Evolutionary conservation across 2,797 vertebrate species (phyloP), one percentile per base, ranked within the genome.

Genomic region (Myiotriccus ornatus): DNA sequence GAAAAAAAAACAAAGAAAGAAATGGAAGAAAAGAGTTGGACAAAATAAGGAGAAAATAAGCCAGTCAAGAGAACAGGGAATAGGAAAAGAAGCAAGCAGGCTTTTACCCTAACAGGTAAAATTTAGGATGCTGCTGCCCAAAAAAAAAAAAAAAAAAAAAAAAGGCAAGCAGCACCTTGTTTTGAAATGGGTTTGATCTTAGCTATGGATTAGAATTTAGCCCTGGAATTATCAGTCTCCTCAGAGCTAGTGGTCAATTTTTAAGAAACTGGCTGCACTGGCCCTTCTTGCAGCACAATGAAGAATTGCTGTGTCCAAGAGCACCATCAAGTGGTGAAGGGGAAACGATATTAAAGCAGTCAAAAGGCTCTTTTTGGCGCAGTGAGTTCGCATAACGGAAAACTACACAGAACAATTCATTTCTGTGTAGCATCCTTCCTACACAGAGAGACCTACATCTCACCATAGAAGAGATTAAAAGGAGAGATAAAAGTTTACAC

Each of bases 251-350:
- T 0, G 44, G 39, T 52, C 41, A 7, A 1, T 17, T 90, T 65
- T 13, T 35, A n/a, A 62, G 46, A 17, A 6, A 2, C 9, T 7
- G 57, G 17, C 62, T 17, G 59, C 37, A 1, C 49, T 6, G 63
- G 15, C 25, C 21, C 23, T 10, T 25, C 64, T 6, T 4, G 50
- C 46, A 28, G 60, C 35, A 0, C 39, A 1, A 13, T 25, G 39
- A 76, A 24, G 60, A 74, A 78, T 97, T 97, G 70, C 47, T 46
- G 62, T 43, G 86, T 98, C 94, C 90, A 97, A 90, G 78, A 98
- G 94, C 95, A 96, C 97, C 97, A 98, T 94, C 98, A 90, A 97
- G 98, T 94, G 98, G 97, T 43, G 8, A 60, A 34, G 28, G 20
- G 32, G 59, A 50, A 75, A 32, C 8, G 19, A 6, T 2, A 28